Conservation (phyloP, 2,797 vertebrate genomes). For the Hyperoplus lanceolatus region DNA sequence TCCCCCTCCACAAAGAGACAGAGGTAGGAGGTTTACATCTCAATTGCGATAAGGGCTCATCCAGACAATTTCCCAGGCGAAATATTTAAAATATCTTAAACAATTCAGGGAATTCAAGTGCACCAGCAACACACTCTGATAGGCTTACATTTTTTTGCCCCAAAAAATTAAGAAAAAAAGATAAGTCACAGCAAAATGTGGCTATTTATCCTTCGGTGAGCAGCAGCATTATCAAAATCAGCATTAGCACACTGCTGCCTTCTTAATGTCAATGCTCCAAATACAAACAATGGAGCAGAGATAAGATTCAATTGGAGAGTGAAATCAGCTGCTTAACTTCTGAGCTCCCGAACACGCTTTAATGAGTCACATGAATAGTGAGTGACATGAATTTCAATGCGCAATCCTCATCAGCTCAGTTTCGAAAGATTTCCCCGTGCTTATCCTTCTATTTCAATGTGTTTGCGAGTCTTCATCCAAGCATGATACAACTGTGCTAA, state of each 20-base stretch:
- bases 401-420: conserved; percentile 44
- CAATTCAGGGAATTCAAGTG: conserved; percentile 55
- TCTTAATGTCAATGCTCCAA: conserved; percentile 49
- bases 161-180: conserved; percentile 22
- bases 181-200: conserved; percentile 59
- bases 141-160: conserved; percentile 50
- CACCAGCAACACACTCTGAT: conserved; percentile 35
- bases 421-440: conserved; percentile 22
- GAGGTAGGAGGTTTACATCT: conserved; percentile 32
- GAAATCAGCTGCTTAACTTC: conserved; percentile 51
- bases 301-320: conserved; percentile 49
- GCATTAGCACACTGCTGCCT: conserved; percentile 40
- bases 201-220: conserved; percentile 53
- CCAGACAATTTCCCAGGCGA: conserved; percentile 30
- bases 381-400: conserved; percentile 48
- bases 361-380: conserved; percentile 32
- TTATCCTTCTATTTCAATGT: conserved; percentile 1
- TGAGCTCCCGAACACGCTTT: conserved; percentile 40
- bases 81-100: conserved; percentile 50
- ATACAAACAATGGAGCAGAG: conserved; percentile 60
- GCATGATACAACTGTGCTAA: not conserved
- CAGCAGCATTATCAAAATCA: conserved; percentile 54
- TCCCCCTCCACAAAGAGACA: not conserved
- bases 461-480: not conserved
- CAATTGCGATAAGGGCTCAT: conserved; percentile 21